Evolutionary conservation across 1,140 invertebrate genomes (phyloP).

Genomic region (Brachionus asplanchnoidis): DNA sequence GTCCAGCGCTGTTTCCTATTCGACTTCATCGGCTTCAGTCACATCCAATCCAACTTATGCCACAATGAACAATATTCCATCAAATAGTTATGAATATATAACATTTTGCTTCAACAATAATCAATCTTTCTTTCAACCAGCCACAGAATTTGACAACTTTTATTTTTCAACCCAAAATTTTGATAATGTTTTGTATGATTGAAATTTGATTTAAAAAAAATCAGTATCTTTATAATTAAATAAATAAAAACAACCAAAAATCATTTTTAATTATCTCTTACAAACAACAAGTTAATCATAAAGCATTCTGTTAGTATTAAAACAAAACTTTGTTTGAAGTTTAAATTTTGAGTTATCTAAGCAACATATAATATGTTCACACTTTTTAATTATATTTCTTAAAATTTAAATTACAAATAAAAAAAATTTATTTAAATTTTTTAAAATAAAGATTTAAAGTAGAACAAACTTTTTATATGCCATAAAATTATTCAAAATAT

Average conservation of each 20-base stretch:
- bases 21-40: not conserved
- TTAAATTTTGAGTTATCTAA: no score
- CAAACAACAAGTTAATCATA: no score
- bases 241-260: not conserved
- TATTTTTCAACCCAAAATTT: not conserved
- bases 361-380: no score
- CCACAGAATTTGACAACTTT: constrained; percentile 28
- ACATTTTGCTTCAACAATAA: not conserved
- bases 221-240: not conserved
- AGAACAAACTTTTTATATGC: no score
- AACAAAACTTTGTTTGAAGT: no score
- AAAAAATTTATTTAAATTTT: no score
- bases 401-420: no score
- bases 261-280: no score
- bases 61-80: not conserved
- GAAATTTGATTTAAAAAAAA: not conserved
- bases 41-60: not conserved
- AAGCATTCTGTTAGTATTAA: no score
- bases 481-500: no score
- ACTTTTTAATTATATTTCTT: no score
- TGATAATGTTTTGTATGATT: constrained; percentile 13
- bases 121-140: not conserved
- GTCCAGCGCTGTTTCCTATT: not conserved
- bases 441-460: no score
- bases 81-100: not conserved